These are phyloP conservation scores for Cerceris ruficornis DNA, from an alignment of 2,888 invertebrate species.

Conservation along the genomic window DNA sequence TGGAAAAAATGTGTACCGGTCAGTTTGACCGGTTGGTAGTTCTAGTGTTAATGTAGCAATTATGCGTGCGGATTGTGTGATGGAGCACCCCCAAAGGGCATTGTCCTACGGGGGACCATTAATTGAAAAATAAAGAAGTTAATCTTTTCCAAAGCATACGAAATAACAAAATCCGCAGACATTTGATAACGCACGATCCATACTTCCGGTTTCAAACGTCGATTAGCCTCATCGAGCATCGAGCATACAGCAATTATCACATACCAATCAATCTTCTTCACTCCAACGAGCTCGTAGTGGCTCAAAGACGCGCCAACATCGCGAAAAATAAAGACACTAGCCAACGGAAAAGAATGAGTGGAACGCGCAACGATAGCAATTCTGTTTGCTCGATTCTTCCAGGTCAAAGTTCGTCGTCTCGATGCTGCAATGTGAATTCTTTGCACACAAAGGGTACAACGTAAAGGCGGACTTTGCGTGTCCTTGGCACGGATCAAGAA, in stretches of 20 bases:
- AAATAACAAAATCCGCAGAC: too few species aligned
- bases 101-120: too few species aligned
- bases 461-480: constrained; percentile 46
- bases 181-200: too few species aligned
- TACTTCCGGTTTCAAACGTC: neutral
- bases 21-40: too few species aligned
- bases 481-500: constrained; percentile 27
- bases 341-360: constrained; percentile 32
- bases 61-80: too few species aligned
- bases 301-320: neutral
- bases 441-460: constrained; percentile 16
- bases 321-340: neutral
- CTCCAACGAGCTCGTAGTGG: neutral
- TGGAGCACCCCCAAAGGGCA: too few species aligned
- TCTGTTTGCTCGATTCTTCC: constrained; percentile 52
- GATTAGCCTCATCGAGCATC: too few species aligned
- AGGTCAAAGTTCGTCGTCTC: constrained; percentile 61
- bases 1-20: too few species aligned
- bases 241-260: constrained; percentile 20
- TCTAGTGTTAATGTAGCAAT: too few species aligned
- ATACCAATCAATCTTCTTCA: constrained; percentile 20
- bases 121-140: too few species aligned
- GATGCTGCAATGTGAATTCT: constrained; percentile 1
- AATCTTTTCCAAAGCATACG: too few species aligned
- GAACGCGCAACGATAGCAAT: constrained; percentile 51